These are phyloP conservation scores for Numenius arquata DNA, from an alignment of 2,113 vertebrate species.

Conservation along the genomic window DNA sequence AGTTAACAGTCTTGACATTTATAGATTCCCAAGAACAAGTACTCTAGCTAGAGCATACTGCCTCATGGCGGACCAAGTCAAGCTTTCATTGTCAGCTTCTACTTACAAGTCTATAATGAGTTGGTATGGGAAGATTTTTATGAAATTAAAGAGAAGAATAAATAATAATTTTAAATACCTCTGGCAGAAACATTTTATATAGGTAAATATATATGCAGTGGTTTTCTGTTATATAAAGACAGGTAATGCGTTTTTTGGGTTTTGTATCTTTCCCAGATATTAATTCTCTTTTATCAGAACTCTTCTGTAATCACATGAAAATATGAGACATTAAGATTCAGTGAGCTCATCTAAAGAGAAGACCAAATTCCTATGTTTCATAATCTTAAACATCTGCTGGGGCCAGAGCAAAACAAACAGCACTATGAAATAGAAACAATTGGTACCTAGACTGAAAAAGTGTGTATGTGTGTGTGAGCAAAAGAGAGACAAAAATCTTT, in stretches of 20 bases:
- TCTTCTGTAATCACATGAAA: neutral
- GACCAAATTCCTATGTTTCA: neutral
- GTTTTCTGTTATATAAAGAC: neutral
- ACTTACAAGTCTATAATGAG: neutral
- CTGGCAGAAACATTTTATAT: neutral
- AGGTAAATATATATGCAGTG: neutral
- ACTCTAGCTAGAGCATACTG: neutral
- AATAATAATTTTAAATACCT: neutral
- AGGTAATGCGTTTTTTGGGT: fast-evolving
- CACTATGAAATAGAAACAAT: neutral
- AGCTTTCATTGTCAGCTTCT: neutral
- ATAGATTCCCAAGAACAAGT: neutral
- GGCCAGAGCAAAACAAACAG: neutral
- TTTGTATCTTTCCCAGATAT: neutral
- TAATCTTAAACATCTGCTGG: neutral
- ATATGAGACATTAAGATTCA: neutral
- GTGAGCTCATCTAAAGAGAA: neutral
- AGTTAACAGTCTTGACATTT: slow-evolving; percentile 28
- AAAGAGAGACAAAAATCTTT: neutral
- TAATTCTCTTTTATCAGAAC: neutral
- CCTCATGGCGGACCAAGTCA: neutral
- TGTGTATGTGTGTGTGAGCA: neutral
- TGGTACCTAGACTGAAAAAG: neutral
- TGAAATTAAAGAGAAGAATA: neutral
- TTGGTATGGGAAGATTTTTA: neutral